These are phyloP conservation scores for Xestia rhomboidea DNA, from an alignment of 2,888 invertebrate genomes.

Conservation along the genomic window DNA sequence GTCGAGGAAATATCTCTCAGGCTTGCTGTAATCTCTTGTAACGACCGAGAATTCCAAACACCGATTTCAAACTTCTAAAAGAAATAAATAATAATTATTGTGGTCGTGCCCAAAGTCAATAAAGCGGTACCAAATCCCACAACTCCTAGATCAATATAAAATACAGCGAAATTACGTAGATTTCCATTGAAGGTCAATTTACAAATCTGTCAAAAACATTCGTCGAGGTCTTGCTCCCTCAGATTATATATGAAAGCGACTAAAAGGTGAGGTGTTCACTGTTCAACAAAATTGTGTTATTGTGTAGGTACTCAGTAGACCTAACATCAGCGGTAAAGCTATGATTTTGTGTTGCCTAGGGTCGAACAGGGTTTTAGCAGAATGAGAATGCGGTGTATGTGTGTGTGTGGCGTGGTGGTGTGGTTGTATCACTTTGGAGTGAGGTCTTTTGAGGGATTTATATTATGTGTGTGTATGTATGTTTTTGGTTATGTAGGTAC, in stretches of 20 bases:
- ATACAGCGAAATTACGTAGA: conserved; percentile 7
- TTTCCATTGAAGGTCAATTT: conserved; percentile 38
- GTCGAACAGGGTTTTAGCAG: background rate
- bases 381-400: background rate
- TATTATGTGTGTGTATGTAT: no score
- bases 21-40: background rate
- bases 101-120: background rate
- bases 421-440: background rate
- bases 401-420: no score
- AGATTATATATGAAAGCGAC: conserved; percentile 15
- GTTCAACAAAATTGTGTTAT: conserved; percentile 10
- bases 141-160: background rate
- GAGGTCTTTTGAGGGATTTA: background rate
- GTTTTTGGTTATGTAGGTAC: conserved; percentile 2
- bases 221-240: background rate
- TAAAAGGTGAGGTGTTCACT: conserved; percentile 1
- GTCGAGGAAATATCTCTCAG: no score
- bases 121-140: background rate
- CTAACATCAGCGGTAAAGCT: background rate
- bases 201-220: conserved; percentile 44
- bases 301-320: background rate
- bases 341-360: background rate
- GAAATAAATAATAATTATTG: background rate
- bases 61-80: background rate
- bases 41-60: background rate